A percentile compares a stretch with the other conserved stretches of the same genome.
Conservation (phyloP, 2,888 invertebrate genomes). For the Gasteruption jaculator region DNA sequence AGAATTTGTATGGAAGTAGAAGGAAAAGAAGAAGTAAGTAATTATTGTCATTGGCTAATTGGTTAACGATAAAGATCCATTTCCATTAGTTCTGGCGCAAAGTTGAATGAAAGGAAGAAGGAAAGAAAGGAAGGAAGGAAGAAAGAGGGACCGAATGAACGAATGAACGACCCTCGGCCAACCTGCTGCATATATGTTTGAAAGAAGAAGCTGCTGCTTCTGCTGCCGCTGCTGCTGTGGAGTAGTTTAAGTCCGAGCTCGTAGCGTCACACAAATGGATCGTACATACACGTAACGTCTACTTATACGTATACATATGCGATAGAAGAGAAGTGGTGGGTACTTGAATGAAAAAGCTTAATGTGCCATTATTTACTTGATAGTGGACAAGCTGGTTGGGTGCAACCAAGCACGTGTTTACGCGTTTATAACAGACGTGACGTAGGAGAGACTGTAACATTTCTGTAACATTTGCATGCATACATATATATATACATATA, state of each 20-base stretch:
- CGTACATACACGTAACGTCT: slow-evolving; percentile 18
- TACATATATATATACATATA: slow-evolving; percentile 4
- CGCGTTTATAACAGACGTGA: slow-evolving; percentile 50
- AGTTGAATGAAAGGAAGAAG: slow-evolving; percentile 22
- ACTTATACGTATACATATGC: slow-evolving; percentile 21
- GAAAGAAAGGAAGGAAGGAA: slow-evolving; percentile 21
- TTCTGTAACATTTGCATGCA: slow-evolving; percentile 11
- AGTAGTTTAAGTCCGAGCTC: slow-evolving; percentile 23
- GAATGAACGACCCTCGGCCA: too few species aligned
- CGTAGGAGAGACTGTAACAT: slow-evolving; percentile 40
- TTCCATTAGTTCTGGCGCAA: slow-evolving; percentile 18
- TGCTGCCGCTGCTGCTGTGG: slow-evolving; percentile 17
- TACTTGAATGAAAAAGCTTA: slow-evolving; percentile 47
- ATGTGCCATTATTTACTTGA: slow-evolving; percentile 51
- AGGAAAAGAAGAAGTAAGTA: slow-evolving; percentile 2
- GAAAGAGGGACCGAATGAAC: too few species aligned
- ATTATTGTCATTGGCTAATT: slow-evolving; percentile 22
- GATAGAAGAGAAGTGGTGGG: slow-evolving; percentile 11
- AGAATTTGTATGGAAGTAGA: too few species aligned
- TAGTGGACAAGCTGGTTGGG: slow-evolving; percentile 47
- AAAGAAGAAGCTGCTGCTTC: too few species aligned
- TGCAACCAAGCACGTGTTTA: slow-evolving; percentile 46
- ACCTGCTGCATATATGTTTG: too few species aligned
- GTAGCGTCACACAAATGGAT: slow-evolving; percentile 15
- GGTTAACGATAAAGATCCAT: slow-evolving; percentile 25